phyloP scores from a whole-genome alignment of 2,797 vertebrate species.

The Bradypodion ventrale region DNA sequence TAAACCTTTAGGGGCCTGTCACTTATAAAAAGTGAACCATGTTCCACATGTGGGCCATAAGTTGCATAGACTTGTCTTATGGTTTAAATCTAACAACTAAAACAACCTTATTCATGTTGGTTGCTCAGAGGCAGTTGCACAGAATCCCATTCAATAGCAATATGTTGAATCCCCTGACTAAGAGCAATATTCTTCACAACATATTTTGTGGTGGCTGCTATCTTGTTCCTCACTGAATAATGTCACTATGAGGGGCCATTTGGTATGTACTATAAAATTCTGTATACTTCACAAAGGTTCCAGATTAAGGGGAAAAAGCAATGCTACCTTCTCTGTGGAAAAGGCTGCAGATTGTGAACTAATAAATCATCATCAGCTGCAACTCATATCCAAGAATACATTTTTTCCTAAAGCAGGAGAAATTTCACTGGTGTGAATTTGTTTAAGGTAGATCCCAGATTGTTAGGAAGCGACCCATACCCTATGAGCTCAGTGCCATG shows the following conservation, averaged over 20 bases:
- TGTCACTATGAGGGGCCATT: not conserved
- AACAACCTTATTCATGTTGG: not conserved
- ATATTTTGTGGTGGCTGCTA: not conserved
- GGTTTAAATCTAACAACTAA: not conserved
- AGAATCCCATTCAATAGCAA: not conserved
- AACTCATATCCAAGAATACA: too few relatives aligned
- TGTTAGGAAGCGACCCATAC: too few relatives aligned
- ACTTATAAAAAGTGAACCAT: not conserved
- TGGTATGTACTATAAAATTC: not conserved
- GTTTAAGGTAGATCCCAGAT: too few relatives aligned
- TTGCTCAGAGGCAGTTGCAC: not conserved
- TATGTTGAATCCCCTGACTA: not conserved
- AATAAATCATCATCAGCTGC: too few relatives aligned
- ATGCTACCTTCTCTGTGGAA: not conserved
- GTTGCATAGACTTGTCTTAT: not conserved
- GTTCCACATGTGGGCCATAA: not conserved
- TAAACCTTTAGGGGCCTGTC: not conserved
- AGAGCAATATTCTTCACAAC: not conserved
- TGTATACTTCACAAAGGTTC: not conserved
- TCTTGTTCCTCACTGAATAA: not conserved
- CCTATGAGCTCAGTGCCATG: too few relatives aligned
- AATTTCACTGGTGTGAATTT: too few relatives aligned
- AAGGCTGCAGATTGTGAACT: not conserved
- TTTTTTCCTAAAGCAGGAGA: too few relatives aligned
- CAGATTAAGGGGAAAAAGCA: not conserved